Conservation (phyloP, 92 coral and sea anemone genomes). For the Epizoanthus fatuus region DNA sequence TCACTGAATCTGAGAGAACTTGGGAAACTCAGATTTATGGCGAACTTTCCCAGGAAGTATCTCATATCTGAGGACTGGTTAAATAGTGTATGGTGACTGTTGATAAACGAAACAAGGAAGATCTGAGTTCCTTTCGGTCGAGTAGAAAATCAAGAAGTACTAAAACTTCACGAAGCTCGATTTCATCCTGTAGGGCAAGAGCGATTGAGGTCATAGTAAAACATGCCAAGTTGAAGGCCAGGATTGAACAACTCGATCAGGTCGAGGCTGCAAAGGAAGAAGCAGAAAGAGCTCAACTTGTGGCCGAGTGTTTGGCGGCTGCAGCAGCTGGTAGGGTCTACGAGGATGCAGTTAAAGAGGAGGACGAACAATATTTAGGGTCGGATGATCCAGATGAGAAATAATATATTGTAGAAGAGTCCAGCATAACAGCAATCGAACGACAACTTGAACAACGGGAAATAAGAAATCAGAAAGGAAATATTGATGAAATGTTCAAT, state of each 20-base stretch:
- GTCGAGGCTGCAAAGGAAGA: conserved; percentile 53
- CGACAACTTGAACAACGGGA: conserved; percentile 19
- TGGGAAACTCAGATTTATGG: conserved; percentile 35
- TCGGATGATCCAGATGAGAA: conserved; percentile 48
- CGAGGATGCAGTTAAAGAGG: conserved; percentile 59
- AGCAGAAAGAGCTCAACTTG: conserved; percentile 43
- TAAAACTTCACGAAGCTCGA: conserved; percentile 38
- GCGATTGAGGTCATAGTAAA: too few species aligned
- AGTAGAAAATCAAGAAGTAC: conserved; percentile 37
- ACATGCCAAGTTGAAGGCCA: too few species aligned
- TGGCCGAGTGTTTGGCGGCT: conserved; percentile 47
- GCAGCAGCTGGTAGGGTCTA: conserved; percentile 58
- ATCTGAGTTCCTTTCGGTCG: not conserved
- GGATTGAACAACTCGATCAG: conserved; percentile 37
- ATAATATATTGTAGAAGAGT: conserved; percentile 6
- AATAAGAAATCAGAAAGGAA: conserved; percentile 41
- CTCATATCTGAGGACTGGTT: conserved; percentile 17
- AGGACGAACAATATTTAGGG: conserved; percentile 53
- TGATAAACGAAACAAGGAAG: conserved; percentile 34
- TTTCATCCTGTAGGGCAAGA: conserved; percentile 42
- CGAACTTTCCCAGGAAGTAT: conserved; percentile 19
- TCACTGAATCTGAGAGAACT: conserved; percentile 20
- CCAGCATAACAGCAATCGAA: not conserved
- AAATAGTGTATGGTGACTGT: conserved; percentile 42
- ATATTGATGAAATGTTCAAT: conserved; percentile 44